A percentile compares a stretch with the other conserved stretches of the same genome.
phyloP scores from a whole-genome alignment of 2,888 invertebrate genomes.

The Balanococcus diminutus region DNA sequence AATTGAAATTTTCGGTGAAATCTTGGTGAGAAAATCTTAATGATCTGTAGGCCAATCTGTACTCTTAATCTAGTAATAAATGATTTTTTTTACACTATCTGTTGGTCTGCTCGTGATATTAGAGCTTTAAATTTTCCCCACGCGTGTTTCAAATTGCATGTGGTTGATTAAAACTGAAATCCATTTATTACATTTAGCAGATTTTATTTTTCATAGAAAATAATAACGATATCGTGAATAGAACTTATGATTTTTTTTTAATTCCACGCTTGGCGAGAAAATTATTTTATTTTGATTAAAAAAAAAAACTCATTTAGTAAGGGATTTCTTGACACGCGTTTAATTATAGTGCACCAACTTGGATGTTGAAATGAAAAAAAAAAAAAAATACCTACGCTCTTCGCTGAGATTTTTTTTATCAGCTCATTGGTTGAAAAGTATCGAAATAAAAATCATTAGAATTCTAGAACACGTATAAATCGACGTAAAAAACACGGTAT shows the following conservation, averaged over 20 bases:
- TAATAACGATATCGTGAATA: not conserved
- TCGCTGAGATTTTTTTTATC: not conserved
- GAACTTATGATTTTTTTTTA: not conserved
- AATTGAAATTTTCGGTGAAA: too few relatives aligned
- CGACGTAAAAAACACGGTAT: constrained; percentile 6
- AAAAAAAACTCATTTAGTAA: not conserved
- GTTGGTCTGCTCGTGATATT: not conserved
- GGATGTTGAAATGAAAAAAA: not conserved
- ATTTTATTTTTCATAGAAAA: not conserved
- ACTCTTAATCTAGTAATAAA: too few relatives aligned
- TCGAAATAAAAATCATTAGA: constrained; percentile 40
- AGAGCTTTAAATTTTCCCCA: not conserved
- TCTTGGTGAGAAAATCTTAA: too few relatives aligned
- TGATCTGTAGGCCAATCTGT: too few relatives aligned
- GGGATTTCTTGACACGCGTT: constrained; percentile 7
- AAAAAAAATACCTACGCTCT: not conserved
- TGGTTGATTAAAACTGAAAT: not conserved
- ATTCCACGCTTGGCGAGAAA: not conserved
- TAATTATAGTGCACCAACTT: not conserved
- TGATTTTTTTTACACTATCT: not conserved
- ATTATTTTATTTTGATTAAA: constrained; percentile 19
- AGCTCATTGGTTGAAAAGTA: constrained; percentile 21
- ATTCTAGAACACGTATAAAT: constrained; percentile 36
- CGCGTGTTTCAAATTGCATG: not conserved
- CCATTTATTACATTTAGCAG: not conserved